Evolutionary conservation across 2,113 vertebrate species (phyloP).

Genomic region (Lagopus muta): DNA sequence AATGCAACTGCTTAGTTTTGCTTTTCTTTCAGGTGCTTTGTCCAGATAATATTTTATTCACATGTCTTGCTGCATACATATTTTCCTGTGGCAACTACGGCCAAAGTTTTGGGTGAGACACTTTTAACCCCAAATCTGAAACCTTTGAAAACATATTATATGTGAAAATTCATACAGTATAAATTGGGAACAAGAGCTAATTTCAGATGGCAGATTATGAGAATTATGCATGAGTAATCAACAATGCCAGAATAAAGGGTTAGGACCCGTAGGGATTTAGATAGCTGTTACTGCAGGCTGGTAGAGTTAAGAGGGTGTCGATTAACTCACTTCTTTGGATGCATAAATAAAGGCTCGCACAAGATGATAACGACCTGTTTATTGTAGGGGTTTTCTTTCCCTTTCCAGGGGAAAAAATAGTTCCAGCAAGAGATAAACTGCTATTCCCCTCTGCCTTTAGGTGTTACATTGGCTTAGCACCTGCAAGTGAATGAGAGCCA

Average conservation of each 20-base stretch:
- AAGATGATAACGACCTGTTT: neutral
- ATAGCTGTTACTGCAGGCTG: neutral
- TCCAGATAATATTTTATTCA: neutral
- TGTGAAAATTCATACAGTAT: neutral
- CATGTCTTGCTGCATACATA: neutral
- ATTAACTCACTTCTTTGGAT: neutral
- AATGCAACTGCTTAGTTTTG: neutral
- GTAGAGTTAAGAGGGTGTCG: neutral
- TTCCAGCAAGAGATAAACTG: neutral
- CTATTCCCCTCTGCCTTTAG: neutral
- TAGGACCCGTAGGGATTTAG: neutral
- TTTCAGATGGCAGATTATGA: neutral
- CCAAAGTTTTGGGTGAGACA: neutral
- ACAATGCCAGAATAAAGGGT: neutral
- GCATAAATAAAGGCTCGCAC: neutral
- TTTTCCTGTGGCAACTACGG: neutral
- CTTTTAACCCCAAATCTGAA: neutral
- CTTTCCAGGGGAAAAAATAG: neutral
- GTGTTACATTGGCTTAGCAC: neutral
- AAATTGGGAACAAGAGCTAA: neutral
- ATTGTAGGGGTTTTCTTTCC: accelerated
- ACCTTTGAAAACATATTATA: neutral
- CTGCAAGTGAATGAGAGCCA: no score
- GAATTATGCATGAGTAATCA: neutral
- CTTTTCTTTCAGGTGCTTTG: neutral